Evolutionary conservation across 1,140 invertebrate genomes (phyloP), one percentile per base, ranked within the genome.

Genomic region (Cryptotermes secundus): DNA sequence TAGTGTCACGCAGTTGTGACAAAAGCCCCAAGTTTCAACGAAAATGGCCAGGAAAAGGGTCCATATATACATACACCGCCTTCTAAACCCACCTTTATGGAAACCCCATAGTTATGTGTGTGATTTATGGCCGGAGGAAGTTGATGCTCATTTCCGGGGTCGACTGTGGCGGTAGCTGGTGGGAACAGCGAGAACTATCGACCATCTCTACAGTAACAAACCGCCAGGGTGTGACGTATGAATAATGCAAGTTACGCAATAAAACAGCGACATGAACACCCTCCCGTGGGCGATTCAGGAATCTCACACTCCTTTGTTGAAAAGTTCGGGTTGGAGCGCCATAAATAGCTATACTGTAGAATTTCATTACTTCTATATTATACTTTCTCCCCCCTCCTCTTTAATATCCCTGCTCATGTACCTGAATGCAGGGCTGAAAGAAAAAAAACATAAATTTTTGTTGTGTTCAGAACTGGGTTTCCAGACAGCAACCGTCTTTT

Each of bases 141-240:
- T 72, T 72, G 59, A 72, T 31, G 59, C 59, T 72, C 59, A 72
- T 72, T 72, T 72, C 59, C 59, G 59, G 59, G 59, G 59, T 72
- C 59, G 59, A 72, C 59, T 72, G 59, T 72, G n/a, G 59, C 59
- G 59, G 59, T 72, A 31, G n/a, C 59, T 72, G 59, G 59, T 72
- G 59, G 59, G 59, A 72, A 26, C 31, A 72, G 59, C 26, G 59
- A 72, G 59, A 72, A 72, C 59, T 72, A 72, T 72, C 59, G 59
- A 72, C 59, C 59, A 26, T 72, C 26, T n/a, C 59, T 16, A 31
- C 26, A 72, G 59, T 72, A 72, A 72, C 59, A 72, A 72, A 72
- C 59, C 59, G 31, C n/a, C 59, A 72, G 59, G 59, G 59, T 72
- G 59, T 72, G 59, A 72, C 59, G 59, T 31, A 72, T 72, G 59